Percentiles rank a stretch among this genome's conserved stretches.
phyloP scores from a whole-genome alignment of 2,797 vertebrate genomes.

The Enteromius trimaculatus region DNA sequence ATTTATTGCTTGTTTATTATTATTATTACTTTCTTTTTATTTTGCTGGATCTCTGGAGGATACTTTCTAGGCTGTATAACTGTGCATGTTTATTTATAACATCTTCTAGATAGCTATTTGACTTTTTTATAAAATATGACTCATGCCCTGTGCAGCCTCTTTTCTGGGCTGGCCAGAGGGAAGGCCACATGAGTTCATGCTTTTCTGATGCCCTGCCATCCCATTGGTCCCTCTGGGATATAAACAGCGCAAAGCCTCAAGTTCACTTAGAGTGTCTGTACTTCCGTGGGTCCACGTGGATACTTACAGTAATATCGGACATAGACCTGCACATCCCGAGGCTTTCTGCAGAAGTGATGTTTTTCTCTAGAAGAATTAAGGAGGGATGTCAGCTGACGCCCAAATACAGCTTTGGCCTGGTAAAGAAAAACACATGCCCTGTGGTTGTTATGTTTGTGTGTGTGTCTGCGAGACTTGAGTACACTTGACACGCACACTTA shows the following conservation, averaged over 20 bases:
- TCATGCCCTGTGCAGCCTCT: not conserved
- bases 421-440: not conserved
- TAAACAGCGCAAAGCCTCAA: constrained; percentile 36
- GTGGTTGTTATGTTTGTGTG: constrained; percentile 21
- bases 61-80: not conserved
- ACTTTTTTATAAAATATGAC: not conserved
- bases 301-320: constrained; percentile 5
- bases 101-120: constrained; percentile 7
- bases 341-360: constrained; percentile 32
- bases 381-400: constrained; percentile 75
- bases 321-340: not conserved
- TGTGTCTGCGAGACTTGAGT: constrained; percentile 5
- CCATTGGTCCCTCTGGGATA: constrained; percentile 51
- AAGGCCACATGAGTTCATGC: constrained; percentile 41
- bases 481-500: not conserved
- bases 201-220: constrained; percentile 12
- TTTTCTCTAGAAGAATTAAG: constrained; percentile 78
- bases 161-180: constrained; percentile 26
- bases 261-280: constrained; percentile 23
- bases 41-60: not conserved
- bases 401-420: constrained; percentile 70
- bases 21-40: not conserved
- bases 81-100: not conserved
- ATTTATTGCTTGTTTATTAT: not conserved
- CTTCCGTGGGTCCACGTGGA: not conserved